Evolutionary conservation across 2,888 invertebrate genomes (phyloP), one percentile per base, ranked within the genome.

Genomic region (Drosophila acutilabella): DNA sequence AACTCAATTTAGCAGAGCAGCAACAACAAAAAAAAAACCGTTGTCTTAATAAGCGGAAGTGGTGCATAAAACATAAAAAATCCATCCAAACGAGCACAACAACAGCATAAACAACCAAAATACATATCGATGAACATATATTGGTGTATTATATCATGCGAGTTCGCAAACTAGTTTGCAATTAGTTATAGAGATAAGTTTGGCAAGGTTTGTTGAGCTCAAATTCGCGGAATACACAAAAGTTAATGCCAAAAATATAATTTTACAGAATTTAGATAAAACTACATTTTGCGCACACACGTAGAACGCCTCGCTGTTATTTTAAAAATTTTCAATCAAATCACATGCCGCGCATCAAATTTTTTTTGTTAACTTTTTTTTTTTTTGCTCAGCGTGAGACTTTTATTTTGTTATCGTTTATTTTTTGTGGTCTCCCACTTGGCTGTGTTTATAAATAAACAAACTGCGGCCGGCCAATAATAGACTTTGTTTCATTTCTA

Each of bases 41-140:
- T 45, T 67, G 59, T 44, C 71, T 59, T 42, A 30, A 36, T 44
- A 59, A 57, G 68, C 68, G 87, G 80, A 80, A 80, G 66, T 86
- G 54, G 64, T 69, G 67, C 78, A 87, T 84, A 81, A 80, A 61
- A 53, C 72, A 70, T 80, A 62, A 40, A 60, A 47, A 71, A 65
- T 47, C 54, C 45, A 64, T 23, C 50, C 64, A 59, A 59, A 23
- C 11, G 11, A 13, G 36, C 47, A 48, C 30, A 33, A 48, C 30
- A 33, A 45, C 47, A 59, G 14, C 52, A 45, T 10, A 11, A 33
- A 40, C 42, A 4, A 42, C 45, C 13, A 45, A 64, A 53, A 64
- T 78, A 57, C 13, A 66, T 66, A 40, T 71, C 56, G 71, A 42
- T 62, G 38, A 52, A 33, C 36, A 40, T 16, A 41, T 16, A 38